These are phyloP conservation scores for Melinaea menophilus DNA, from an alignment of 2,888 invertebrate species.

Conservation along the genomic window DNA sequence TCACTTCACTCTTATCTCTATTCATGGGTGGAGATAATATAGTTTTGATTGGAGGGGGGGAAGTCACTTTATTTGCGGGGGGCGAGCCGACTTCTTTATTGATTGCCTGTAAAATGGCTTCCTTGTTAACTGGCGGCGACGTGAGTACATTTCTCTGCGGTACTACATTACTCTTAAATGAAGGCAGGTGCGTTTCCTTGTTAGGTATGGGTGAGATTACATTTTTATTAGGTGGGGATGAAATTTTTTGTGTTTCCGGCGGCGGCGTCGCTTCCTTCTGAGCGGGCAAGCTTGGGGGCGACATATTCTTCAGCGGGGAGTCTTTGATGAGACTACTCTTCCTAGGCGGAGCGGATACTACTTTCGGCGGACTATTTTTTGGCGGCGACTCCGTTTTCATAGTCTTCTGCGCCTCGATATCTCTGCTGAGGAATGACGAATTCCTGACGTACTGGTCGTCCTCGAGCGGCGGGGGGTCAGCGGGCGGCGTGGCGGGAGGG, in stretches of 20 bases:
- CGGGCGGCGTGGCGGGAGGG: slow-evolving; percentile 25
- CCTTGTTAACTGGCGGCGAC: slow-evolving; percentile 16
- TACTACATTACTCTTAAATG: slow-evolving; percentile 23
- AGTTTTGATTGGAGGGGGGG: slow-evolving; percentile 33
- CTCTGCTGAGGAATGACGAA: slow-evolving; percentile 58
- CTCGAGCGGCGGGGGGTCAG: slow-evolving; percentile 24
- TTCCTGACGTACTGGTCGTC: slow-evolving; percentile 51
- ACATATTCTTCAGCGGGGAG: slow-evolving; percentile 16
- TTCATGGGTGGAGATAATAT: slow-evolving; percentile 13
- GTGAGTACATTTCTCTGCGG: slow-evolving; percentile 17
- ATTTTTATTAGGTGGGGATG: slow-evolving; percentile 27
- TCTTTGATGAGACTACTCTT: slow-evolving; percentile 30
- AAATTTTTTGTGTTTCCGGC: slow-evolving; percentile 17
- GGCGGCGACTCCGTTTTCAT: slow-evolving; percentile 27
- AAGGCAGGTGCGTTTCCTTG: slow-evolving; percentile 20
- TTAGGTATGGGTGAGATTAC: slow-evolving; percentile 13
- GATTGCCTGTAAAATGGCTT: slow-evolving; percentile 19
- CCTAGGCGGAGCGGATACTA: slow-evolving; percentile 25
- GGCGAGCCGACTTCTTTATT: slow-evolving; percentile 30
- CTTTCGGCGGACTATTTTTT: slow-evolving; percentile 30
- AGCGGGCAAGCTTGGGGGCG: slow-evolving; percentile 23
- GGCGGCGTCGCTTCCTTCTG: slow-evolving; percentile 16
- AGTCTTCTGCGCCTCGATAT: slow-evolving; percentile 53
- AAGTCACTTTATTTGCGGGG: slow-evolving; percentile 35
- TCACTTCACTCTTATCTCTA: slow-evolving; percentile 25